Evolutionary conservation across 2,113 vertebrate genomes (phyloP).

Genomic region (Etheostoma cragini): DNA sequence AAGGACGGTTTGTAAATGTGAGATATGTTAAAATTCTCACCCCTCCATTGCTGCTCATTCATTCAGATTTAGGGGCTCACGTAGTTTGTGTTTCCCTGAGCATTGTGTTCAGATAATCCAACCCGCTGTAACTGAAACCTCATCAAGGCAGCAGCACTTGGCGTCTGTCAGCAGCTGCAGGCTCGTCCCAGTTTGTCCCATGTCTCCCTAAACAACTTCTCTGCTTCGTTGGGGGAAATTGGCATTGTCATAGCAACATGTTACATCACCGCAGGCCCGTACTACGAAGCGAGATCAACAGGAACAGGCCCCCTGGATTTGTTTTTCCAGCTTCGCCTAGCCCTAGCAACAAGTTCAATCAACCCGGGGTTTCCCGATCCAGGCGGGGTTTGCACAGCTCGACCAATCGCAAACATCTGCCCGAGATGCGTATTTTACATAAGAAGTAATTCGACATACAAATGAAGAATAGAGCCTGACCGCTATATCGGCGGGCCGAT

Average conservation of each 20-base stretch:
- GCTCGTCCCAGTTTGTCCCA: slow-evolving; percentile 19
- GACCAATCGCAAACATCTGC: no score
- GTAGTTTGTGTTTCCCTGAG: neutral
- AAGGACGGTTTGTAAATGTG: neutral
- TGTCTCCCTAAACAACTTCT: neutral
- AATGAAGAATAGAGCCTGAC: no score
- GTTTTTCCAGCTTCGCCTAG: no score
- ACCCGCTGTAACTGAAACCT: slow-evolving; percentile 26
- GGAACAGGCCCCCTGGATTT: no score
- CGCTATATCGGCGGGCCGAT: no score
- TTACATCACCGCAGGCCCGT: neutral
- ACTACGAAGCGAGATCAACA: no score
- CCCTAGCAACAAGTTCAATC: no score
- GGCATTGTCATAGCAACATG: slow-evolving; percentile 18
- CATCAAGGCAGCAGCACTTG: slow-evolving; percentile 5
- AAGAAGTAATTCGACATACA: no score
- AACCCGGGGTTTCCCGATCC: no score
- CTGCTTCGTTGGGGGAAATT: neutral
- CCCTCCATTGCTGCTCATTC: neutral
- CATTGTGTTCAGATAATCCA: neutral
- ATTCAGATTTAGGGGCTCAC: neutral
- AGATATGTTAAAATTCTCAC: neutral
- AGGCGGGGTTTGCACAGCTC: no score
- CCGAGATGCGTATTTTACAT: no score
- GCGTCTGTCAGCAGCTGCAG: slow-evolving; percentile 38